Base-by-base conservation (phyloP, 2,888 invertebrate genomes). In the Cerastis rubricosa region DNA sequence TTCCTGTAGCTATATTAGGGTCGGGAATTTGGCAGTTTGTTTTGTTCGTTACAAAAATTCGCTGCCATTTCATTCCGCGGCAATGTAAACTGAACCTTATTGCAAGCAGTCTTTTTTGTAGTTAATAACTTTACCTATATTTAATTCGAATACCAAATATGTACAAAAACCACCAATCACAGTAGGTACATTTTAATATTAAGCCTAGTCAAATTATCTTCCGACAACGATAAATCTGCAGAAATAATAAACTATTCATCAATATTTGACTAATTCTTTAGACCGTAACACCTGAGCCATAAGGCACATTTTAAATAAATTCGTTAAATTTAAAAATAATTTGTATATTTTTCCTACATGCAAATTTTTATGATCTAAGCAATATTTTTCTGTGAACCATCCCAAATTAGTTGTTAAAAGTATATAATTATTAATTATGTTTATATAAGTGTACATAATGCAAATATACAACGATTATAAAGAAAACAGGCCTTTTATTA, bases 91-190 rank as follows among this genome's bases (percentile, higher is more conserved):
- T 11, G 61, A 35, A 19, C 11, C 61, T 61, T 61, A 61, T 19
- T 35, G 9, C 29, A 35, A 61, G n/a, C 19, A 71, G 35, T 61
- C 35, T 65, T 64, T 43, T 71, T 49, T 67, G 49, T 72, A 54
- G 69, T 68, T 43, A 47, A 66, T 59, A 77, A 79, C 57, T 29
- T 65, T 59, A 71, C 47, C 47, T 81, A 63, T 68, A 71, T 69
- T 91, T 89, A 90, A 92, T 90, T 93, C 91, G 88, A 91, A 95
- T 95, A 93, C 96, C 96, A 96, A 96, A 95, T 95, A 95, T 93
- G 84, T 92, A 91, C 90, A 87, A 93, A 93, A 93, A 95, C 96
- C 96, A 96, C 96, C 96, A 95, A 96, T 93, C 86, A 85, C 92
- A 92, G 89, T n/a, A n/a, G n/a, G n/a, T 90, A 87, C 91, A 87